Evolutionary conservation across 2,888 invertebrate species (phyloP), one percentile per base, ranked within the genome.

Genomic region (Dasypolia templi): DNA sequence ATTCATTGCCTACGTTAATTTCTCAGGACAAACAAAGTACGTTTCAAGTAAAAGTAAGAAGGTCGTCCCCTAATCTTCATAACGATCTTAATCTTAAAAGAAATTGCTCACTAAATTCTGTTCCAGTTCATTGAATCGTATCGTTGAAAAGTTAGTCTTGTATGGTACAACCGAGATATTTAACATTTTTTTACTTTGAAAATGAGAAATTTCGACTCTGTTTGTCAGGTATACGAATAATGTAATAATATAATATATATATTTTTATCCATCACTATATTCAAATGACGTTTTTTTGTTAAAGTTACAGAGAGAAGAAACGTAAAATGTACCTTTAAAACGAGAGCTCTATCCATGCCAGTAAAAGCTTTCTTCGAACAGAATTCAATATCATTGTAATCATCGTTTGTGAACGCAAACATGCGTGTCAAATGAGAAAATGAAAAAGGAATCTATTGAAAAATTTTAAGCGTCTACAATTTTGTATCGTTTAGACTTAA

Each of bases 51-150:
- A 63, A 72, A 55, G 29, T 53, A 51, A 81, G 68, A 63, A 83
- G 68, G 75, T 68, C 46, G 14, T 32, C 7, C 12, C 7, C 12
- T 69, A 55, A 84, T 77, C 68, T 82, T 69, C 51, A 73, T 71
- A 84, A 74, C 35, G 53, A 66, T 26, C 12, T 49, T 59, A 72
- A 67, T 76, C 69, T 73, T 71, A 61, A 82, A 84, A 84, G 73
- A 84, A 82, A 77, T 73, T 82, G 77, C 51, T 84, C 71, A 68
- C 62, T 56, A 62, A 77, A 72, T 69, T 69, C 9, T 53, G n/a
- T 56, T 72, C 58, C 69, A 67, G 79, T 75, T 82, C 69, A 83
- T 72, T 85, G 85, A 82, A 77, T 78, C 26, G 58, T 70, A 62
- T 71, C 67, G n/a, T 14, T 65, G 65, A 63, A 84, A 67, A 82